Percentiles rank a stretch among this genome's conserved stretches.
Evolutionary conservation across 2,113 vertebrate genomes (phyloP).

Genomic region (Onychostoma macrolepis): DNA sequence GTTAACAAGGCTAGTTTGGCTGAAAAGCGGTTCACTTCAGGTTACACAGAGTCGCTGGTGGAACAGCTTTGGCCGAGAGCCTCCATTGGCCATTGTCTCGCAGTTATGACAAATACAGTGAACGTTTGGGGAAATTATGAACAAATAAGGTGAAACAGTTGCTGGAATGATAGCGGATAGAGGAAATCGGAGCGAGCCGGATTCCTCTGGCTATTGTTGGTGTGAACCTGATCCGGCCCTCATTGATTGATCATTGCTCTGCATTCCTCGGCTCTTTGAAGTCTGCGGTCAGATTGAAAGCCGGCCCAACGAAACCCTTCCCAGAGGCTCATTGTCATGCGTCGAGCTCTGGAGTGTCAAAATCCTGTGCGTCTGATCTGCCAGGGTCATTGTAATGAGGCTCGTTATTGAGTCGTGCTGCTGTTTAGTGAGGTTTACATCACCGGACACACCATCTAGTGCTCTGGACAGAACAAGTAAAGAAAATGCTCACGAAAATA

Average conservation of each 20-base stretch:
- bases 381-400: background rate
- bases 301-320: background rate
- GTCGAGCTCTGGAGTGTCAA: background rate
- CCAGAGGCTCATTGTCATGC: constrained; percentile 3
- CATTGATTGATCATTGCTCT: constrained; percentile 12
- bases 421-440: background rate
- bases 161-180: background rate
- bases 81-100: constrained; percentile 35
- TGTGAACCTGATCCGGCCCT: background rate
- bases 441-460: background rate
- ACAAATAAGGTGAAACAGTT: background rate
- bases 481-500: background rate
- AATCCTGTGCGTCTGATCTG: background rate
- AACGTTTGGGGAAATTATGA: constrained; percentile 3
- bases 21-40: constrained; percentile 27
- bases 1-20: constrained; percentile 31
- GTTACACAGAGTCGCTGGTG: background rate
- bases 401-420: background rate
- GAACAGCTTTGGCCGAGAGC: constrained; percentile 28
- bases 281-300: constrained; percentile 6
- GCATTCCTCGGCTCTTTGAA: constrained; percentile 38
- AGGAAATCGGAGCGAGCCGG: background rate
- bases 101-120: constrained; percentile 18
- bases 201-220: constrained; percentile 4
- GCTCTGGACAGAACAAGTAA: background rate